These are phyloP conservation scores for Boulengeromyrus knoepffleri DNA, from an alignment of 2,113 vertebrate species.

Conservation along the genomic window DNA sequence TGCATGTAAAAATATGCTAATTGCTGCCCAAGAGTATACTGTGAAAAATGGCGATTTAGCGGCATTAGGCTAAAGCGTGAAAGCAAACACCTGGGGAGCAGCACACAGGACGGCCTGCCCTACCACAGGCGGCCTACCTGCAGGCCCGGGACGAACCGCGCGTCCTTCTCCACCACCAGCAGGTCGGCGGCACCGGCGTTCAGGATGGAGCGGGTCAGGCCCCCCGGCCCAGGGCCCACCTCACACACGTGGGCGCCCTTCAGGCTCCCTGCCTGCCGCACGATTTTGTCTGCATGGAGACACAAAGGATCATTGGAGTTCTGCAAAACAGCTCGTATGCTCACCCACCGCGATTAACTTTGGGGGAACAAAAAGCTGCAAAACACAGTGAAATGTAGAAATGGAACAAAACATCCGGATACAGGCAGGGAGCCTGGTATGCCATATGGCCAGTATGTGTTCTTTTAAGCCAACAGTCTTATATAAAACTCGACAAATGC, in stretches of 20 bases:
- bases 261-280: constrained; percentile 76
- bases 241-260: constrained; percentile 78
- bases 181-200: constrained; percentile 69
- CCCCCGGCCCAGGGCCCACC: constrained; percentile 92
- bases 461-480: background rate
- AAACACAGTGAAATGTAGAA: background rate
- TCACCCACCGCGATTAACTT: background rate
- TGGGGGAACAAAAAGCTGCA: background rate
- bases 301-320: background rate
- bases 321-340: background rate
- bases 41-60: background rate
- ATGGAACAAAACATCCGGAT: background rate
- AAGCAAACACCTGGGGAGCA: background rate
- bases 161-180: constrained; percentile 91
- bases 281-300: constrained; percentile 80
- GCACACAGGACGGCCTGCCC: background rate
- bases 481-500: background rate
- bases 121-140: constrained; percentile 60
- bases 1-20: background rate
- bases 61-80: background rate
- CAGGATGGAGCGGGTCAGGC: constrained; percentile 88
- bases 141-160: constrained; percentile 85
- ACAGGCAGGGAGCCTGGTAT: background rate
- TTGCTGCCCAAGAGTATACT: background rate
- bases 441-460: background rate